Base-by-base conservation (phyloP, 1,140 invertebrate species). In the Drosophila truncata region DNA sequence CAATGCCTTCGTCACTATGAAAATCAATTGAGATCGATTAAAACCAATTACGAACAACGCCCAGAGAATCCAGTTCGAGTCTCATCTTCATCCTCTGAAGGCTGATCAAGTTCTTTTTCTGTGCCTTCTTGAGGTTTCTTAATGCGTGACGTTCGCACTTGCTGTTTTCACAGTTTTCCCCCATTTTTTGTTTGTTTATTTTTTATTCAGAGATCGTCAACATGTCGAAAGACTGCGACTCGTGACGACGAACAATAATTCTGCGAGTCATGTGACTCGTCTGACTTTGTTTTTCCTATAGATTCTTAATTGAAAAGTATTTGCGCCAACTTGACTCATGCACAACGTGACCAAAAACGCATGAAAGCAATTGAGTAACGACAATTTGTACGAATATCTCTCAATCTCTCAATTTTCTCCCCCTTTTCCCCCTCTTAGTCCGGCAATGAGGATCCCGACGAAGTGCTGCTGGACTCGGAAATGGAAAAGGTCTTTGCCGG, bases 401-500 rank as follows among this genome's bases (percentile, higher is more conserved):
- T 52, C 49, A 46, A 10, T 47, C n/a, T 20, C 4, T 29, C 20
- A 16, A n/a, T 46, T 44, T 37, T 18, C 3, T 2, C 13, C 9
- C 14, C 10, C 11, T 7, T 4, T 18, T 31, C 6, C 7, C 3
- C 9, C 6, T 69, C 94, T 93, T 82, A 92, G 87, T 93, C 94
- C 92, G 94, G 94, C 77, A 93, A 95, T 95, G 94, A 94, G 91
- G 91, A 94, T 90, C 94, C 95, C 93, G 93, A 94, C 91, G 95
- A 95, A 91, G 95, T 95, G 73, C 94, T 95, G 74, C 93, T 96
- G 93, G 96, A 96, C 93, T 95, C 96, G 93, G 96, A 96, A 94
- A 96, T 96, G 95, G 96, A 96, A 91, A 96, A 96, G 93, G 95
- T 96, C 69, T 96, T 96, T 92, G 95, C 95, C 81, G 82, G 85